Base-by-base conservation (phyloP, 2,113 vertebrate genomes). In the Pogonocichla stellata region DNA sequence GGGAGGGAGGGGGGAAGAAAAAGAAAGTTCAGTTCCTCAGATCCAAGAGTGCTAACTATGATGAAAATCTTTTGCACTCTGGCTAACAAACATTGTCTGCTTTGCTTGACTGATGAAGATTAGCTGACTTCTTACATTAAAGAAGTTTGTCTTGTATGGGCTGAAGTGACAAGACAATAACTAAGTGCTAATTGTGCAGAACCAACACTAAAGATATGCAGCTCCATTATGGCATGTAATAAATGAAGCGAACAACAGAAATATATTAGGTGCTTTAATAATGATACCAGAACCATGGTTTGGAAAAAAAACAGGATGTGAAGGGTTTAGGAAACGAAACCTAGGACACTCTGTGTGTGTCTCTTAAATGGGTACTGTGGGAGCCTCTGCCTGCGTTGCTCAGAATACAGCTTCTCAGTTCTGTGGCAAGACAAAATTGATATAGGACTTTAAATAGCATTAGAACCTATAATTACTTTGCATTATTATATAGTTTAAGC, bases 131-230 rank as follows among this genome's bases (percentile, higher is more conserved):
- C 98, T 98, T 97, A 91, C 97, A 98, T 98, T 98, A 98, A 97
- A 97, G 96, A 97, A 98, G 98, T 98, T 98, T 98, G 98, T 98
- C 98, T 99, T 98, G 96, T 96, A 98, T 86, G 95, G 97, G 96
- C 97, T 97, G 98, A 98, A 98, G 97, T 98, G 98, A 98, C 98
- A 99, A 98, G 98, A 98, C 98, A 98, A 98, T 99, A 99, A 98
- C 98, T 96, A 85, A 97, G 97, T 98, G 98, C 98, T 99, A 99
- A 99, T 99, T 99, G 98, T 98, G 98, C 98, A 98, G 98, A 99
- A 98, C 98, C 98, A 97, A 96, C 95, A 93, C 97, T 98, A 97
- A 97, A 97, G 98, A 97, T 97, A 97, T 96, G 97, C 97, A 96
- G 97, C 73, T 93, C 96, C 96, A 97, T 98, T 97, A 97, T 89